These are phyloP conservation scores for Dioctria rufipes DNA, from an alignment of 2,888 invertebrate genomes.

Conservation along the genomic window DNA sequence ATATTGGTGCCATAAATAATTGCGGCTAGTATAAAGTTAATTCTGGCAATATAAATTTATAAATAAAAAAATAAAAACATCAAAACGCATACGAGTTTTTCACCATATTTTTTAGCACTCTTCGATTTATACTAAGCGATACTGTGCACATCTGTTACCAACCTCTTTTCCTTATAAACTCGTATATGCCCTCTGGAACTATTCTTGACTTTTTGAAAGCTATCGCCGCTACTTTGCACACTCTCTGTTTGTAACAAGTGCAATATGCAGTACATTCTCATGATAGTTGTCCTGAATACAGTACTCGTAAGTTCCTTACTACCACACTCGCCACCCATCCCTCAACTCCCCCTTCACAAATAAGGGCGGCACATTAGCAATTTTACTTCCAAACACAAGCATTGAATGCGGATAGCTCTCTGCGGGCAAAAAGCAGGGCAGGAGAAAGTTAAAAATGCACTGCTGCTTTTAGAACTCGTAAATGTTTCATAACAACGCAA, in stretches of 20 bases:
- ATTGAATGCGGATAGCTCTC: slow-evolving; percentile 19
- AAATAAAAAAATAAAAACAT: no score
- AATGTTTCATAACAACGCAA: slow-evolving; percentile 41
- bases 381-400: slow-evolving; percentile 11
- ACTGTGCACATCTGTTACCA: slow-evolving; percentile 9
- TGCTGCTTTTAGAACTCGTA: slow-evolving; percentile 40
- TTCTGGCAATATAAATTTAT: no score
- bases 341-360: not conserved
- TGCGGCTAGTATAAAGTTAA: no score
- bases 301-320: no score
- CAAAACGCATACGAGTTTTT: no score
- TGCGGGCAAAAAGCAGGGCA: not conserved
- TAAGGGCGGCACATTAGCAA: slow-evolving; percentile 35
- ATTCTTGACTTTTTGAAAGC: slow-evolving; percentile 15
- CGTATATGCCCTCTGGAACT: not conserved
- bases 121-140: no score
- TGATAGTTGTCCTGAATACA: no score
- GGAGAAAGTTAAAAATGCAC: slow-evolving; percentile 25
- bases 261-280: slow-evolving; percentile 14
- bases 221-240: slow-evolving; percentile 34
- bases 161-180: not conserved
- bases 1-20: no score
- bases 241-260: slow-evolving; percentile 1
- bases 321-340: no score
- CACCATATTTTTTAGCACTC: no score